Percentiles rank a stretch among this genome's conserved stretches.
These are phyloP conservation scores for Zaprionus davidi DNA, from an alignment of 1,140 invertebrate species.

Conservation along the genomic window DNA sequence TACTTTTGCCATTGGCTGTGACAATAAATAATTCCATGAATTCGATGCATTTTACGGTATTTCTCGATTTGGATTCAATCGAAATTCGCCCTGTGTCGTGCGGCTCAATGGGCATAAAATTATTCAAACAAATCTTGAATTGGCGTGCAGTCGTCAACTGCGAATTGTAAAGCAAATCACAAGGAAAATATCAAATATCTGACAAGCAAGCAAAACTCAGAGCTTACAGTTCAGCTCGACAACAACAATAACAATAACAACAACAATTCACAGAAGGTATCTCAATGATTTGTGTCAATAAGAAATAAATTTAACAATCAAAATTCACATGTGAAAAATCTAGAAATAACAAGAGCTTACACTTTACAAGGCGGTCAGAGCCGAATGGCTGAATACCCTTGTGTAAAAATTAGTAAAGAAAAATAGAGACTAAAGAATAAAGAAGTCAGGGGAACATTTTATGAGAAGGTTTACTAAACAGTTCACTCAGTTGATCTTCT, in stretches of 20 bases:
- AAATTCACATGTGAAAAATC: constrained; percentile 55
- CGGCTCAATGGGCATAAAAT: constrained; percentile 31
- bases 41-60: constrained; percentile 1
- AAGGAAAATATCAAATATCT: constrained; percentile 68
- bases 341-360: constrained; percentile 7
- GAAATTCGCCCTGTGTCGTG: constrained; percentile 9
- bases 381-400: constrained; percentile 5
- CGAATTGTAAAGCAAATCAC: constrained; percentile 53
- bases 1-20: not conserved
- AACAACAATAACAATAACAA: constrained; percentile 40
- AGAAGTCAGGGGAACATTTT: too few relatives aligned
- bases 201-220: constrained; percentile 37
- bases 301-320: constrained; percentile 56
- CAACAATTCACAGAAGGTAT: constrained; percentile 28
- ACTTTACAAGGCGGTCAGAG: not conserved
- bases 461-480: too few relatives aligned
- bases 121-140: constrained; percentile 4
- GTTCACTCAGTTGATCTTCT: too few relatives aligned
- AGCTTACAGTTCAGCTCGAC: not conserved
- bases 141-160: not conserved
- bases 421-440: too few relatives aligned
- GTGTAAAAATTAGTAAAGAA: not conserved
- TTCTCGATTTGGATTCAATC: not conserved
- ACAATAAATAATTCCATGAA: not conserved
- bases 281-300: constrained; percentile 77